phyloP scores from a whole-genome alignment of 1,140 invertebrate genomes.

The Drosophila equinoxialis region DNA sequence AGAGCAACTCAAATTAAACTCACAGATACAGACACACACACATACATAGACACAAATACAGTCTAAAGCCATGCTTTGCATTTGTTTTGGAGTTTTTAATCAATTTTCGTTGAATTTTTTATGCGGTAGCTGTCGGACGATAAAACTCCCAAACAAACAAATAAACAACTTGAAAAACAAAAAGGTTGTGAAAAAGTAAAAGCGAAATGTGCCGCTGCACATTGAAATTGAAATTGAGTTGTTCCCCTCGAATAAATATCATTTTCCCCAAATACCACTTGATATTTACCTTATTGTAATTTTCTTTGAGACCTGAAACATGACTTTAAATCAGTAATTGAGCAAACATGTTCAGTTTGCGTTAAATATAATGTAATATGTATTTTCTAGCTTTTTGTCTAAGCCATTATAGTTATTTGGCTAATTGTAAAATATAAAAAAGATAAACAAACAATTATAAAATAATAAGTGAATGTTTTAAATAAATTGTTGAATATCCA shows the following conservation, averaged over 20 bases:
- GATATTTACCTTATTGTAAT: background rate
- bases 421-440: too few species aligned
- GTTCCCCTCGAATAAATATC: constrained; percentile 21
- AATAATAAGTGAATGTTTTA: too few species aligned
- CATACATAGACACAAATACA: constrained; percentile 24
- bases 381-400: too few species aligned
- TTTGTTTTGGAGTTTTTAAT: constrained; percentile 74
- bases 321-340: background rate
- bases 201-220: constrained; percentile 46
- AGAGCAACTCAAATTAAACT: constrained; percentile 58
- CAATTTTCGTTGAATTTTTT: constrained; percentile 79
- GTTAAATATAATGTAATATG: too few species aligned
- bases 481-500: too few species aligned
- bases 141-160: constrained; percentile 44
- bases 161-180: constrained; percentile 17
- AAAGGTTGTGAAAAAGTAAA: constrained; percentile 63
- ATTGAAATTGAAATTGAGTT: constrained; percentile 62
- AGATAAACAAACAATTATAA: too few species aligned
- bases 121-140: constrained; percentile 68
- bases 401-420: too few species aligned
- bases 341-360: background rate
- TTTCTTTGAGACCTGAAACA: background rate
- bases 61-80: constrained; percentile 36
- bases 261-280: background rate
- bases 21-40: constrained; percentile 29